Percentiles rank a stretch among this genome's conserved stretches.
Conservation (phyloP, 1,140 invertebrate genomes). For the Zaprionus gabonicus region DNA sequence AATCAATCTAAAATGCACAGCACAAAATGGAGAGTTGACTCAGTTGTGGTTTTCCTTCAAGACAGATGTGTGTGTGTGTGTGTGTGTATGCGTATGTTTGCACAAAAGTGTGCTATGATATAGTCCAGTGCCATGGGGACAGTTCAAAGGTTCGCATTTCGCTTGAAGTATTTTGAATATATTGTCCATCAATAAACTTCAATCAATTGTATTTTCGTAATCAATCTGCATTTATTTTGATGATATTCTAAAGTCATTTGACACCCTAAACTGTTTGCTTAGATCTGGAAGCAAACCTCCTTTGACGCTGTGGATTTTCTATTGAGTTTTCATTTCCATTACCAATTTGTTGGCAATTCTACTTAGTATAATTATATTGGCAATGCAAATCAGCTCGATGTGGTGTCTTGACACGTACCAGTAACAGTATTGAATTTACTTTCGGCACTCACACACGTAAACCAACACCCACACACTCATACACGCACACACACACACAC, state of each 20-base stretch:
- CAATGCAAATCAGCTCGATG: constrained; percentile 58
- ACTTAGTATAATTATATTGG: constrained; percentile 72
- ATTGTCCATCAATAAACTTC: not conserved
- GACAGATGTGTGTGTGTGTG: not conserved
- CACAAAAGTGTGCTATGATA: constrained; percentile 1
- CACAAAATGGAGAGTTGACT: not conserved
- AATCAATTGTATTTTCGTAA: not conserved
- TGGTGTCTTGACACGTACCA: constrained; percentile 39
- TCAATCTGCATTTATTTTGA: not conserved
- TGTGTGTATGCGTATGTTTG: constrained; percentile 2
- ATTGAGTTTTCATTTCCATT: constrained; percentile 35
- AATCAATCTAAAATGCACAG: constrained; percentile 24
- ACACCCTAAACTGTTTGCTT: not conserved
- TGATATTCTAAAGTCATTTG: not conserved
- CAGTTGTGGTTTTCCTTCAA: not conserved
- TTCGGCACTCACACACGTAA: not conserved
- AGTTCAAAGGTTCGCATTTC: not conserved
- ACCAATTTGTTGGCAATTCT: constrained; percentile 24
- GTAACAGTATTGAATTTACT: not conserved
- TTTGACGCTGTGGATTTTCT: constrained; percentile 3
- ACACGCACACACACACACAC: not conserved
- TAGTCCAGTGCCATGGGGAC: not conserved
- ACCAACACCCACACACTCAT: not conserved
- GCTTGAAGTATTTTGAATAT: not conserved
- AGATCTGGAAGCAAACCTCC: not conserved